phyloP scores from a whole-genome alignment of 2,113 vertebrate species.

The Alethe diademata region DNA sequence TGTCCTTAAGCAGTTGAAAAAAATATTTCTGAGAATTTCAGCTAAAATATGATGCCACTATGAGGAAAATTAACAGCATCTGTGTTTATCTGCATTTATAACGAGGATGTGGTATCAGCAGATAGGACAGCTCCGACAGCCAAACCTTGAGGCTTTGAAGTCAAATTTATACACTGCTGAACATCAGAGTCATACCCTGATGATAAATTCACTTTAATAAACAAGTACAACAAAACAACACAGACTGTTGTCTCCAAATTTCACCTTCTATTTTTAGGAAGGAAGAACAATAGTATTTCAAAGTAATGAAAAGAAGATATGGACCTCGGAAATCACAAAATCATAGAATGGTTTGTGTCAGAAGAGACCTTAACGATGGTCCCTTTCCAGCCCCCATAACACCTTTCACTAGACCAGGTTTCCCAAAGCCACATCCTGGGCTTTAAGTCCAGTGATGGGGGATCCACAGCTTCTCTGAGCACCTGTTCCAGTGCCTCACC shows the following conservation, averaged over 20 bases:
- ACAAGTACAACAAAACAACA: neutral
- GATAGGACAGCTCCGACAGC: neutral
- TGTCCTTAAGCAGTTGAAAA: neutral
- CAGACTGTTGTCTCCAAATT: neutral
- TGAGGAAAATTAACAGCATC: neutral
- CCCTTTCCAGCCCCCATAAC: neutral
- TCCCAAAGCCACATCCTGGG: neutral
- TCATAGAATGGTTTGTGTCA: fast-evolving
- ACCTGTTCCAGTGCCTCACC: neutral
- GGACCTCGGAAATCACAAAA: neutral
- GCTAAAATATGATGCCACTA: neutral
- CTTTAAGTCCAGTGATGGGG: no score
- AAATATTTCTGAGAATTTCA: neutral
- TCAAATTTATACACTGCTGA: neutral
- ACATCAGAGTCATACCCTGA: neutral
- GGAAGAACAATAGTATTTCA: neutral
- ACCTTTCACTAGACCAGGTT: neutral
- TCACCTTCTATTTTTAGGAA: neutral
- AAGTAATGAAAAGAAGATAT: neutral
- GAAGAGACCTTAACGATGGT: neutral
- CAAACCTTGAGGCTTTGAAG: neutral
- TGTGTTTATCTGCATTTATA: neutral
- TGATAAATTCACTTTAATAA: neutral
- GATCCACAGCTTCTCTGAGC: neutral
- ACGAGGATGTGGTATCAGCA: neutral